These are phyloP conservation scores for Venturia canescens DNA, from an alignment of 1,140 invertebrate species.

Conservation along the genomic window DNA sequence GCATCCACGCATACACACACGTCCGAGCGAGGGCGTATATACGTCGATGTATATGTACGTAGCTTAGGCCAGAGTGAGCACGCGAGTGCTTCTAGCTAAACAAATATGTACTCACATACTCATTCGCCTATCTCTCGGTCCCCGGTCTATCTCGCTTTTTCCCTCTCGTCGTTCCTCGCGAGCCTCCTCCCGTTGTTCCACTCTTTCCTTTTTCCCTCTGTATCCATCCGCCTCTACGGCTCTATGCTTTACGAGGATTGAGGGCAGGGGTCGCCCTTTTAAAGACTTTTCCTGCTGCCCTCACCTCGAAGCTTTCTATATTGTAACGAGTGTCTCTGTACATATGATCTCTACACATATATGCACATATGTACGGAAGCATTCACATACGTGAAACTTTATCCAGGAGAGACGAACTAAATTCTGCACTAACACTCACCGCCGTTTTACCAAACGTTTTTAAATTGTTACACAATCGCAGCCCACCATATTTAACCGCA, in stretches of 20 bases:
- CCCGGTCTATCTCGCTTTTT: slow-evolving; percentile 49
- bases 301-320: slow-evolving; percentile 45
- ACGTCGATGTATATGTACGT: slow-evolving; percentile 25
- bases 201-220: slow-evolving; percentile 56
- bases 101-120: slow-evolving; percentile 77
- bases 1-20: neutral
- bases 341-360: neutral
- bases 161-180: slow-evolving; percentile 6
- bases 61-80: slow-evolving; percentile 57
- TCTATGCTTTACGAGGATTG: slow-evolving; percentile 54
- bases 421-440: slow-evolving; percentile 32
- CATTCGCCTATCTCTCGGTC: slow-evolving; percentile 74
- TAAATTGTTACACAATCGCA: slow-evolving; percentile 26
- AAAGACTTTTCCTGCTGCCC: slow-evolving; percentile 70
- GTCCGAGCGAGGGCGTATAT: neutral
- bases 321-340: neutral
- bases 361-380: neutral
- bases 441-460: slow-evolving; percentile 37
- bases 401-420: slow-evolving; percentile 15
- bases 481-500: slow-evolving; percentile 1
- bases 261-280: slow-evolving; percentile 65
- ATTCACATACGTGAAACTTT: slow-evolving; percentile 3
- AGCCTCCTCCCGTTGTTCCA: slow-evolving; percentile 45
- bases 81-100: slow-evolving; percentile 75
- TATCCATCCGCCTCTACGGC: slow-evolving; percentile 52